phyloP scores from a whole-genome alignment of 2,888 invertebrate species.

The Rhimphoctona megacephalus region DNA sequence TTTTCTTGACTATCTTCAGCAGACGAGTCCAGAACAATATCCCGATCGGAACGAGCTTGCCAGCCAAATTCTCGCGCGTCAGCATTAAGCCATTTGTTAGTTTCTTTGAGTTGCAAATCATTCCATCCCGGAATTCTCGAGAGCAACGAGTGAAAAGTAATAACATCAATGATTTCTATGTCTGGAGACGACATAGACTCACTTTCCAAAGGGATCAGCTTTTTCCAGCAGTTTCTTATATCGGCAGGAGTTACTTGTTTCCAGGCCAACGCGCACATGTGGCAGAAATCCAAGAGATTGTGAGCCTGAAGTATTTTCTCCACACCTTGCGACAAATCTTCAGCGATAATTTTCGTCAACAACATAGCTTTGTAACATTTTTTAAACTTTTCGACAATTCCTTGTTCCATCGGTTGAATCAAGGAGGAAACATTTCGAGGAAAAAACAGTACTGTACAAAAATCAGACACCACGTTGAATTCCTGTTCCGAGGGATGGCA shows the following conservation, averaged over 20 bases:
- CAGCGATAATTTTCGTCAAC: neutral
- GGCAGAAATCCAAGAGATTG: slow-evolving; percentile 26
- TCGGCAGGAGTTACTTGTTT: slow-evolving; percentile 14
- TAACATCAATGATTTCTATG: neutral
- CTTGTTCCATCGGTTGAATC: neutral
- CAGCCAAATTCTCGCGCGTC: neutral
- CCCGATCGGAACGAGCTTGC: neutral
- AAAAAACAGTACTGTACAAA: slow-evolving; percentile 47
- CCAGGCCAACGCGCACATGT: slow-evolving; percentile 30
- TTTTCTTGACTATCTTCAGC: neutral
- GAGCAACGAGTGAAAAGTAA: neutral
- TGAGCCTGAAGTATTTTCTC: slow-evolving; percentile 1
- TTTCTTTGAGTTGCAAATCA: neutral
- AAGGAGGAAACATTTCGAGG: slow-evolving; percentile 57
- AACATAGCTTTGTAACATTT: slow-evolving; percentile 25
- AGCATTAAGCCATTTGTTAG: slow-evolving; percentile 1
- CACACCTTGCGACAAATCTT: neutral
- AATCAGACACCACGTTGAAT: slow-evolving; percentile 40
- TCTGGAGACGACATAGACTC: neutral
- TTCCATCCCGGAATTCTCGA: neutral
- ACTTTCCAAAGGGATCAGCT: neutral
- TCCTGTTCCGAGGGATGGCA: slow-evolving; percentile 47
- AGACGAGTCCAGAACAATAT: neutral
- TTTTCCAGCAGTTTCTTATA: slow-evolving; percentile 27
- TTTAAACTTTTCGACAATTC: slow-evolving; percentile 16